Base-by-base conservation (phyloP, 2,888 invertebrate genomes). In the Hyppa rectilinea region DNA sequence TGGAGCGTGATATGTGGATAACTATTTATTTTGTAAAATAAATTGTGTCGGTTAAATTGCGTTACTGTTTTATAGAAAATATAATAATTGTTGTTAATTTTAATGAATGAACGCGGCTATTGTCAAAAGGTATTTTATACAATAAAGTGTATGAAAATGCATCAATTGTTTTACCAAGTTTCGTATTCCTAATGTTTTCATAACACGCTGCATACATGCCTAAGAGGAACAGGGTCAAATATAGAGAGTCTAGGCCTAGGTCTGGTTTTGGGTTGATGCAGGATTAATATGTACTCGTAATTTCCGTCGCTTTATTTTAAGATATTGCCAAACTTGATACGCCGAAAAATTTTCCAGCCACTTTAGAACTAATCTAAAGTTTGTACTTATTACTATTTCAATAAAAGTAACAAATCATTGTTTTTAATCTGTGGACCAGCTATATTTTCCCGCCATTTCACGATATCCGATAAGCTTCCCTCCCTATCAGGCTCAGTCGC, bases 1-100 rank as follows among this genome's bases (percentile, higher is more conserved):
- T 90, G 85, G 90, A 89, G 88, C 89, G 87, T 87, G 88, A 81
- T 86, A 83, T 84, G 83, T 82, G 82, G 88, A 89, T 88, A 90
- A 83, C 86, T 77, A 80, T 85, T 85, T 84, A 81, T 84, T 71
- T 70, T 77, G 80, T 83, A 81, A 82, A 84, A 85, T 85, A 85
- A 85, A 87, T 84, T 74, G 77, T 80, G 67, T 71, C 52, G 71
- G 61, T 68, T 68, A 75, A 75, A 82, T 81, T 76, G 76, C 68
- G 73, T 64, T 60, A 68, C 73, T 50, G 47, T 62, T 49, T 31
- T 63, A 53, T 72, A 49, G 20, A 66, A 68, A 58, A 55, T 6
- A n/a, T 34, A 31, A n/a, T 45, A 31, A 43, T 36, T 0, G 3
- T 17, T 62, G 50, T 60, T 61, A 23, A 47, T 69, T 64, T 60